A percentile compares a stretch with the other conserved stretches of the same genome.
These are phyloP conservation scores for Sebastes taczanowskii DNA, from an alignment of 2,797 vertebrate genomes.

Conservation along the genomic window DNA sequence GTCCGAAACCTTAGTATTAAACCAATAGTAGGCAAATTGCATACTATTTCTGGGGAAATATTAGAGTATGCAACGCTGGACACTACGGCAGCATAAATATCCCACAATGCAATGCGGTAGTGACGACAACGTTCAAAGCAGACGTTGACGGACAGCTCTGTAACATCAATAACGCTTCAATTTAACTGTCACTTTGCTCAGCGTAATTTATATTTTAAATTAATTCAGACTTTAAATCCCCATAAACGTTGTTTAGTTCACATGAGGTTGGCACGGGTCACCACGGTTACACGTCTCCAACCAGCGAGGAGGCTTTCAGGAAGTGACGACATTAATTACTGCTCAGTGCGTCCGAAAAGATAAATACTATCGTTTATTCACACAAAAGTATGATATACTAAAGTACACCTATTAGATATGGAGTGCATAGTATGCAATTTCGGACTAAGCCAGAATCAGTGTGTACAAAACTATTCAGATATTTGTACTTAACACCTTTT, in stretches of 20 bases:
- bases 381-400: background rate
- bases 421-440: background rate
- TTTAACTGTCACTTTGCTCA: background rate
- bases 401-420: background rate
- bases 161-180: too few relatives aligned
- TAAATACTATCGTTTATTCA: background rate
- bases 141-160: background rate
- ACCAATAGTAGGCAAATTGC: too few relatives aligned
- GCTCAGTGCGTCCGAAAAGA: background rate
- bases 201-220: too few relatives aligned
- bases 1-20: too few relatives aligned
- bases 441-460: background rate
- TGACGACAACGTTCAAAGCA: background rate
- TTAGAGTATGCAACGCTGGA: too few relatives aligned
- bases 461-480: too few relatives aligned
- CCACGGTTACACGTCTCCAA: too few relatives aligned
- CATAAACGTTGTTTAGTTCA: rapidly evolving
- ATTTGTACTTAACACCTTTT: too few relatives aligned
- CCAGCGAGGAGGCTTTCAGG: background rate
- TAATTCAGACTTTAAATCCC: too few relatives aligned
- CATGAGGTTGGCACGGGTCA: too few relatives aligned
- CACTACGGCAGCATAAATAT: too few relatives aligned
- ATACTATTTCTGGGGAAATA: too few relatives aligned
- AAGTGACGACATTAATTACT: background rate
- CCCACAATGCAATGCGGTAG: background rate